Percentiles rank a stretch among this genome's conserved stretches.
These are phyloP conservation scores for Temnothorax unifasciatus DNA, from an alignment of 2,888 invertebrate genomes.

Conservation along the genomic window DNA sequence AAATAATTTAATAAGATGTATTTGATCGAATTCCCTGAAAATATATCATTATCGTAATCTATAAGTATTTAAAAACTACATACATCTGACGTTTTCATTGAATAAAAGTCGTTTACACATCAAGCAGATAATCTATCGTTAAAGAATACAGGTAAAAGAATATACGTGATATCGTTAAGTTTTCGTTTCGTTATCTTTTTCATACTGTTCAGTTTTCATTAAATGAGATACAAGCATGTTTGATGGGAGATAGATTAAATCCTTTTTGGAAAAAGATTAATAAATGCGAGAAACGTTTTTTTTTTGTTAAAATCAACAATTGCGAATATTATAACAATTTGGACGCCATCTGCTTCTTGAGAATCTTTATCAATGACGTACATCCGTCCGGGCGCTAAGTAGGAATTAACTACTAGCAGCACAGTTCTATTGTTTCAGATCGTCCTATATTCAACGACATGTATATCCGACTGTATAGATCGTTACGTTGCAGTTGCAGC, in stretches of 20 bases:
- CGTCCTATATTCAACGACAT: slow-evolving; percentile 8
- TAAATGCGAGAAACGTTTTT: neutral
- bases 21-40: neutral
- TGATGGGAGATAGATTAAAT: neutral
- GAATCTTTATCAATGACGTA: slow-evolving; percentile 46
- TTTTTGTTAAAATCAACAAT: slow-evolving; percentile 21
- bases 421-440: slow-evolving; percentile 12
- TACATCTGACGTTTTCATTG: neutral
- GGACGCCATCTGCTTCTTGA: neutral
- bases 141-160: neutral
- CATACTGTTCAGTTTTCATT: neutral
- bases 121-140: neutral
- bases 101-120: neutral
- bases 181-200: neutral
- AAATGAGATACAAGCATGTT: neutral
- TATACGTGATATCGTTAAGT: neutral
- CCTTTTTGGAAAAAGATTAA: slow-evolving; percentile 4
- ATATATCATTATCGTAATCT: neutral
- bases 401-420: slow-evolving; percentile 20
- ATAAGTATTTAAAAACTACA: neutral
- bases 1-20: neutral
- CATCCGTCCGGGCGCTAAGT: slow-evolving; percentile 3
- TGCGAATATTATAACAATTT: slow-evolving; percentile 57
- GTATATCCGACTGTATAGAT: neutral
- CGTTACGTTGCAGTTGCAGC: neutral